A percentile compares a stretch with the other conserved stretches of the same genome.
phyloP scores from a whole-genome alignment of 2,888 invertebrate genomes.

The Theodoxus fluviatilis region DNA sequence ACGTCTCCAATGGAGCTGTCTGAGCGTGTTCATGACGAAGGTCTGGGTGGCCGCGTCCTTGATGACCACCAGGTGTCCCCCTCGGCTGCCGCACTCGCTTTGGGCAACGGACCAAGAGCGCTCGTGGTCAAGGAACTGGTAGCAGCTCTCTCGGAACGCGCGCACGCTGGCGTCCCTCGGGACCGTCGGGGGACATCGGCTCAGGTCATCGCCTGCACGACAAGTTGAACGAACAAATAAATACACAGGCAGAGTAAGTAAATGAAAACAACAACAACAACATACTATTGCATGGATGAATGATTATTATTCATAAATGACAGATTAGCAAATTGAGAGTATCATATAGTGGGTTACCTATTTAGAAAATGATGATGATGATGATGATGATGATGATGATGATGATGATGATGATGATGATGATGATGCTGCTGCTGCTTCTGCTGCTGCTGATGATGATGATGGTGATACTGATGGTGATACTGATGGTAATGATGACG shows the following conservation, averaged over 20 bases:
- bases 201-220: constrained; percentile 22
- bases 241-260: no score
- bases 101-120: constrained; percentile 45
- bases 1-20: constrained; percentile 40
- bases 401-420: no score
- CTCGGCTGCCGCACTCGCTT: constrained; percentile 36
- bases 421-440: no score
- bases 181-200: constrained; percentile 28
- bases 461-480: no score
- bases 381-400: neutral
- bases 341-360: no score
- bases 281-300: no score
- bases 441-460: no score
- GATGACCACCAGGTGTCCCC: constrained; percentile 48
- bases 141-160: constrained; percentile 37
- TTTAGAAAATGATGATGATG: constrained; percentile 18
- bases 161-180: constrained; percentile 27
- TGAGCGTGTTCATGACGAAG: constrained; percentile 35
- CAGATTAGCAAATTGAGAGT: no score
- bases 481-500: no score
- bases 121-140: constrained; percentile 44
- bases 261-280: no score
- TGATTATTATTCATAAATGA: no score
- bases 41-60: constrained; percentile 41
- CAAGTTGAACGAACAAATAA: no score